A percentile compares a stretch with the other conserved stretches of the same genome.
Evolutionary conservation across 2,113 vertebrate genomes (phyloP).

Genomic region (Machaerirhynchus nigripectus): DNA sequence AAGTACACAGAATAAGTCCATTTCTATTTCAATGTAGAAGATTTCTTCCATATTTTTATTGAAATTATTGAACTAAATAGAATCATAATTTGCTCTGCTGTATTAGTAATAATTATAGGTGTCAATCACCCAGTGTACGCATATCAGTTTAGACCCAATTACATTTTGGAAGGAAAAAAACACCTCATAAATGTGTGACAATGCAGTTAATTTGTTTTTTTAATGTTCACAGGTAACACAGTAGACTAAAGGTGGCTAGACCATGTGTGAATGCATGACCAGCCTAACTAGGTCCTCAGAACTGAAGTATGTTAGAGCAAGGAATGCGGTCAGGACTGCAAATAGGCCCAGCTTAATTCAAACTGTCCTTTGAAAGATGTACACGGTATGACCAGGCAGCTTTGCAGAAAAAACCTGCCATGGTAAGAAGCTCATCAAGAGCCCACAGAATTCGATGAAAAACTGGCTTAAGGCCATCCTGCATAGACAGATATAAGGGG

Average conservation of each 20-base stretch:
- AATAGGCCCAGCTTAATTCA: not conserved
- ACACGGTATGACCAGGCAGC: not conserved
- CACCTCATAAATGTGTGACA: not conserved
- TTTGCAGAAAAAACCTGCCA: not conserved
- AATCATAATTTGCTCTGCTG: not conserved
- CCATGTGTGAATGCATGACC: not conserved
- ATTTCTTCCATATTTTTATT: not conserved
- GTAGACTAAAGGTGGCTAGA: not conserved
- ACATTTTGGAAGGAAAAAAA: not conserved
- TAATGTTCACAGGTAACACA: not conserved
- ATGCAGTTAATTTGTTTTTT: not conserved
- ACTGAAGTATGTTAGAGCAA: not conserved
- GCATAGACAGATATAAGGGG: not conserved
- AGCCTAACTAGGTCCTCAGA: not conserved
- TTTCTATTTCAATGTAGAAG: not conserved
- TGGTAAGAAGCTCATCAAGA: not conserved
- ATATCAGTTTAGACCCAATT: not conserved
- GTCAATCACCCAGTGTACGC: not conserved
- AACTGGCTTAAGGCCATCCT: not conserved
- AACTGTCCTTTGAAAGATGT: not conserved
- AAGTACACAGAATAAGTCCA: not conserved
- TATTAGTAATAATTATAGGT: not conserved
- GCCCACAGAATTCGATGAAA: not conserved
- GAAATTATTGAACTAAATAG: not conserved
- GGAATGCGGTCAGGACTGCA: not conserved